phyloP scores from a whole-genome alignment of 2,888 invertebrate species.

The Diarsia brunnea region DNA sequence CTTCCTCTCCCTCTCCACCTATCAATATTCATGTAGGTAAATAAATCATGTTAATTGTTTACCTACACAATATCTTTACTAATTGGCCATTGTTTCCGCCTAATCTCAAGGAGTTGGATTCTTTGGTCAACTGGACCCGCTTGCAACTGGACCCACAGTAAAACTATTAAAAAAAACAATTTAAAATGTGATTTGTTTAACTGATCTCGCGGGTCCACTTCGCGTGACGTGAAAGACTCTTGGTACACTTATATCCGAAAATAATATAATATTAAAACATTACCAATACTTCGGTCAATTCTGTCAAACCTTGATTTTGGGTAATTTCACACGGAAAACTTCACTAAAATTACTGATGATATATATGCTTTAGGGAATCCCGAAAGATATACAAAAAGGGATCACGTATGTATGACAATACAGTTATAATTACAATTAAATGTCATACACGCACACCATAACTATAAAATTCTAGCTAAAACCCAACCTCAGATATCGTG shows the following conservation, averaged over 20 bases:
- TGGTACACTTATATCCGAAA: neutral
- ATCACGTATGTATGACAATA: neutral
- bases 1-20: too few species aligned
- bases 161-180: too few species aligned
- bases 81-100: constrained; percentile 12
- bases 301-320: constrained; percentile 8
- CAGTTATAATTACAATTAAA: neutral
- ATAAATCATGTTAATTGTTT: too few species aligned
- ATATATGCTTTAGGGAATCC: constrained; percentile 16
- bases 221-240: too few species aligned
- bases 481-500: neutral
- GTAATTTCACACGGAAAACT: neutral
- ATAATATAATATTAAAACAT: neutral
- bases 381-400: neutral
- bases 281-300: neutral
- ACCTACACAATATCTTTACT: neutral
- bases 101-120: neutral
- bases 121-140: too few species aligned
- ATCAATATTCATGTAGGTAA: too few species aligned
- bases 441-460: neutral
- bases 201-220: too few species aligned
- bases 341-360: neutral
- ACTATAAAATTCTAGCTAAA: neutral
- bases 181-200: too few species aligned
- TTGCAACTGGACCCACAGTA: too few species aligned